These are phyloP conservation scores for Bibio marci DNA, from an alignment of 2,888 invertebrate species.

Conservation along the genomic window DNA sequence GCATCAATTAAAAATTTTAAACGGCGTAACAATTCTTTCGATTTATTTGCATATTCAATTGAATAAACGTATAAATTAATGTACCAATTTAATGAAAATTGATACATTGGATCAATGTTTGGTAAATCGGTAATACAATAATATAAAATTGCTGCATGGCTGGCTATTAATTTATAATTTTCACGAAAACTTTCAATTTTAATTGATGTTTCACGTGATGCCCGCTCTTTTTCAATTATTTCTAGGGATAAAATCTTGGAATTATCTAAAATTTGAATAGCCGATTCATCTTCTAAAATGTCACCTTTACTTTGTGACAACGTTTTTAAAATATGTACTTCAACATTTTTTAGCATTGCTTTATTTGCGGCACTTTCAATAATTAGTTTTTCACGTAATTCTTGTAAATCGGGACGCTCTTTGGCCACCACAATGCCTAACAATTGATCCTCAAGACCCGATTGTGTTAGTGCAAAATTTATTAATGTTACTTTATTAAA, in stretches of 20 bases:
- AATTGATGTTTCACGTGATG: slow-evolving; percentile 62
- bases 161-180: slow-evolving; percentile 72
- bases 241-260: slow-evolving; percentile 68
- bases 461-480: slow-evolving; percentile 62
- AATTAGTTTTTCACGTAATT: slow-evolving; percentile 61
- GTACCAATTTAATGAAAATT: slow-evolving; percentile 88
- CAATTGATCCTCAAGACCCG: slow-evolving; percentile 72
- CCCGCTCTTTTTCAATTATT: slow-evolving; percentile 67
- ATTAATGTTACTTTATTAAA: slow-evolving; percentile 73
- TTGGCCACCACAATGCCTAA: slow-evolving; percentile 75
- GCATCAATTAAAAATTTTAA: slow-evolving; percentile 61
- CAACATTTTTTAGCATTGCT: slow-evolving; percentile 64
- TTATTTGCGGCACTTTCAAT: slow-evolving; percentile 65
- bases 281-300: slow-evolving; percentile 79
- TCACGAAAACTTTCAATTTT: slow-evolving; percentile 70
- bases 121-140: slow-evolving; percentile 77
- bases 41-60: slow-evolving; percentile 28
- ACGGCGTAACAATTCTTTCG: slow-evolving; percentile 55
- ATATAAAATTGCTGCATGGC: slow-evolving; percentile 70
- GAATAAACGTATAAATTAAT: slow-evolving; percentile 42
- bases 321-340: slow-evolving; percentile 75
- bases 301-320: slow-evolving; percentile 69
- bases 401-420: slow-evolving; percentile 78
- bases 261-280: slow-evolving; percentile 72
- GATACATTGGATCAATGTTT: slow-evolving; percentile 76